Percentiles rank a stretch among this genome's conserved stretches.
phyloP scores from a whole-genome alignment of 2,113 vertebrate species.

The Fukomys damarensis region DNA sequence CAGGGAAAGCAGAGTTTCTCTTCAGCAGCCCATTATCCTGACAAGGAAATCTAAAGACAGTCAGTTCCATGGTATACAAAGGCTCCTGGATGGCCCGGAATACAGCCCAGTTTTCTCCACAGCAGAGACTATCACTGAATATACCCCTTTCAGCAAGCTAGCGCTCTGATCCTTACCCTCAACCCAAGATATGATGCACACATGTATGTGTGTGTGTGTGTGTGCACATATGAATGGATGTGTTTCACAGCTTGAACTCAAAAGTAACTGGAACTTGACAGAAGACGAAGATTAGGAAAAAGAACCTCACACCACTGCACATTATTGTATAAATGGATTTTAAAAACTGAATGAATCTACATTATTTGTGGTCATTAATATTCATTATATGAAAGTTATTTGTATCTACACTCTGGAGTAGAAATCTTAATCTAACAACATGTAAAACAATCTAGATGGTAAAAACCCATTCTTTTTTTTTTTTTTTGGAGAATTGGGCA shows the following conservation, averaged over 20 bases:
- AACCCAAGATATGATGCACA: background rate
- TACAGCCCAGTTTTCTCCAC: background rate
- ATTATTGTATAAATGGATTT: slow-evolving; percentile 52
- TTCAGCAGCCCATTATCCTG: background rate
- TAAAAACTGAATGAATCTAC: background rate
- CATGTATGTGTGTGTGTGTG: background rate
- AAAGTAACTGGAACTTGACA: background rate
- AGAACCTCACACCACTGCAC: background rate
- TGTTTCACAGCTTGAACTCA: background rate
- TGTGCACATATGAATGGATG: background rate
- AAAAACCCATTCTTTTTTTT: background rate
- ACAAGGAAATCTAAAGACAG: background rate
- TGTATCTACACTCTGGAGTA: slow-evolving; percentile 63
- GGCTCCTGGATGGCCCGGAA: background rate
- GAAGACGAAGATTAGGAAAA: background rate
- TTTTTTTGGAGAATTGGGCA: background rate
- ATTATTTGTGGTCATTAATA: slow-evolving; percentile 64
- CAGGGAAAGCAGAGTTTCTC: background rate
- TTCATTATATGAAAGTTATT: slow-evolving; percentile 65
- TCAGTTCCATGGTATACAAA: background rate
- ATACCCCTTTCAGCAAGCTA: background rate
- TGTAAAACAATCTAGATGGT: slow-evolving; percentile 61
- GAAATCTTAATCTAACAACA: slow-evolving; percentile 68
- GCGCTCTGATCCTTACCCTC: background rate
- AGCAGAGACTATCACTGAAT: background rate